Conservation (phyloP, 2,888 invertebrate species). For the Hylaea fasciaria region DNA sequence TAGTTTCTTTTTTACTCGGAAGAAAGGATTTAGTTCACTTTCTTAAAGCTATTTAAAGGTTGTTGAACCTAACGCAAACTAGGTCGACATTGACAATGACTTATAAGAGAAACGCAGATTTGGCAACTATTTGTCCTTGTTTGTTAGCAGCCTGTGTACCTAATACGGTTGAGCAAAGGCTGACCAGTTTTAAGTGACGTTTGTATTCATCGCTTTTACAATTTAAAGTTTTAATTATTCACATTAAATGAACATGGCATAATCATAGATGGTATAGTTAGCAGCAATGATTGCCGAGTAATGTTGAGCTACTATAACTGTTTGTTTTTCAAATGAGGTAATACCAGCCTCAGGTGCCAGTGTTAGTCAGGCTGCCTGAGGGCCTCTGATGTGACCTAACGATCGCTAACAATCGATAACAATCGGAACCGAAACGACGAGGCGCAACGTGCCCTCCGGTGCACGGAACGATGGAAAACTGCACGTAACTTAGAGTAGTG, state of each 20-base stretch:
- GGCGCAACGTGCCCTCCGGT: too few species aligned
- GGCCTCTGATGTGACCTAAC: too few species aligned
- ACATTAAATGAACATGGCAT: not conserved
- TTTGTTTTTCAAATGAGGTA: too few species aligned
- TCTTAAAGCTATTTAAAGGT: slow-evolving; percentile 34
- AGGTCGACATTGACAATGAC: slow-evolving; percentile 37
- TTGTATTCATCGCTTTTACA: not conserved
- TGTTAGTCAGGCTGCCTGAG: too few species aligned
- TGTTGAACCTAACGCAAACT: slow-evolving; percentile 26
- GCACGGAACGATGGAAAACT: too few species aligned
- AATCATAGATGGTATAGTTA: too few species aligned
- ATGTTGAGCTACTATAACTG: too few species aligned
- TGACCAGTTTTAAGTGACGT: slow-evolving; percentile 20
- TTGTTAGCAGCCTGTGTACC: slow-evolving; percentile 17
- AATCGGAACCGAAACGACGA: too few species aligned
- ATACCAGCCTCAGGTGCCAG: too few species aligned
- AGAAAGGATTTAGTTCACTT: slow-evolving; percentile 38
- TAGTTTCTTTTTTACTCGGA: slow-evolving; percentile 40
- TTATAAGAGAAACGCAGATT: slow-evolving; percentile 33
- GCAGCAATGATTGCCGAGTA: too few species aligned
- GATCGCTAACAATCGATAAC: too few species aligned
- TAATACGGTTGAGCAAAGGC: slow-evolving; percentile 28
- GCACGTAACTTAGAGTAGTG: too few species aligned
- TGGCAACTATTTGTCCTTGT: slow-evolving; percentile 33
- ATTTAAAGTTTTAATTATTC: not conserved